Evolutionary conservation across 2,113 vertebrate species (phyloP).

Genomic region (Beaufortia kweichowensis): DNA sequence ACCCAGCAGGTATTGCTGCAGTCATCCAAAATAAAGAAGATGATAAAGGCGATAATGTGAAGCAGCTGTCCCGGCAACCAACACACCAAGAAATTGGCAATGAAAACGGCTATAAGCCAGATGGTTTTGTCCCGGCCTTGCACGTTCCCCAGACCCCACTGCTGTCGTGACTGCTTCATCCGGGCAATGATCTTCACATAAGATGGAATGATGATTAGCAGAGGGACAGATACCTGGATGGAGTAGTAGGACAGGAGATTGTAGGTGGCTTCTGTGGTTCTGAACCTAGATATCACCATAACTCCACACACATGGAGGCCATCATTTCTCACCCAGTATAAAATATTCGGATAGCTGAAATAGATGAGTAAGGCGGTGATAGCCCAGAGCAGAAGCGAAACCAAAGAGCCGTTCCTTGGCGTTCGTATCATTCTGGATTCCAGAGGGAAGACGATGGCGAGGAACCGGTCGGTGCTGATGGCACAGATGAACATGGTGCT

Average conservation of each 20-base stretch:
- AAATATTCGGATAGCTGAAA: slow-evolving; percentile 53
- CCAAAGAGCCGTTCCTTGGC: slow-evolving; percentile 37
- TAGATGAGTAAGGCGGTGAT: slow-evolving; percentile 51
- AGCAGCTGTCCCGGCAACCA: slow-evolving; percentile 60
- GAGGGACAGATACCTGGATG: slow-evolving; percentile 53
- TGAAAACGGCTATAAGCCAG: slow-evolving; percentile 51
- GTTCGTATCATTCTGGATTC: slow-evolving; percentile 53
- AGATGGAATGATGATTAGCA: slow-evolving; percentile 54
- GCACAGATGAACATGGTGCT: slow-evolving; percentile 58
- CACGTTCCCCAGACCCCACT: slow-evolving; percentile 39
- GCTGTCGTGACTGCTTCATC: slow-evolving; percentile 45
- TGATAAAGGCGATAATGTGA: slow-evolving; percentile 51
- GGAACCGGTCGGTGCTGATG: slow-evolving; percentile 50
- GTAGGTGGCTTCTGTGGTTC: slow-evolving; percentile 33
- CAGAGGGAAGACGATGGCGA: slow-evolving; percentile 54
- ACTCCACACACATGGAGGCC: slow-evolving; percentile 42
- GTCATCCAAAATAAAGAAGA: slow-evolving; percentile 49
- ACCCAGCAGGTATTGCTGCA: slow-evolving; percentile 46
- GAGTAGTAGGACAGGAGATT: slow-evolving; percentile 56
- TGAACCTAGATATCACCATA: slow-evolving; percentile 38
- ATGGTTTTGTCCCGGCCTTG: slow-evolving; percentile 49
- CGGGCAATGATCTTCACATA: slow-evolving; percentile 48
- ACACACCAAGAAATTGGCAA: slow-evolving; percentile 58
- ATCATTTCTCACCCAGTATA: slow-evolving; percentile 38
- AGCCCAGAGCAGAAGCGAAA: slow-evolving; percentile 53